phyloP scores from a whole-genome alignment of 2,113 vertebrate genomes.

The Oxyura jamaicensis region DNA sequence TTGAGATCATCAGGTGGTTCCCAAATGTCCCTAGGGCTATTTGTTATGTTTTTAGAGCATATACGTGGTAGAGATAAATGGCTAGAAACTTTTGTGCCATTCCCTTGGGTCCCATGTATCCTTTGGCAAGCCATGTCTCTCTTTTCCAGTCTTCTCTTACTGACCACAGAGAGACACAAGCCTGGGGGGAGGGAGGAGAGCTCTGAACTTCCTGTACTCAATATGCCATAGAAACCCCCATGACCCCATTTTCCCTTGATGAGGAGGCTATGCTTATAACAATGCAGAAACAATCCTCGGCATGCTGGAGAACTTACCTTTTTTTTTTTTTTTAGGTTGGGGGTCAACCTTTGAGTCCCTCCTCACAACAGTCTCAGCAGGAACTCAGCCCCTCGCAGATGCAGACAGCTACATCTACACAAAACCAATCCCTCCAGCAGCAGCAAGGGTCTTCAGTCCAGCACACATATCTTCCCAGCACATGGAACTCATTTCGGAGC shows the following conservation, averaged over 20 bases:
- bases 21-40: background rate
- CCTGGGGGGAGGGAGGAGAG: background rate
- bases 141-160: background rate
- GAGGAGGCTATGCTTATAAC: background rate
- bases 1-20: background rate
- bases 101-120: background rate
- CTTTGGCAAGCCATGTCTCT: background rate
- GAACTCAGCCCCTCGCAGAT: conserved; percentile 90
- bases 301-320: background rate
- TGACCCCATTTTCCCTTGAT: background rate
- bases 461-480: conserved; percentile 90
- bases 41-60: background rate
- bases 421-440: conserved; percentile 84
- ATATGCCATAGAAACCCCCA: rapidly evolving
- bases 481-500: conserved; percentile 92
- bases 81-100: background rate
- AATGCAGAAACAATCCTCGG: background rate
- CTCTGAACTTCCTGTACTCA: background rate
- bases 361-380: conserved; percentile 86
- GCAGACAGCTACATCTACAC: conserved; percentile 77
- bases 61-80: background rate
- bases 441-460: conserved; percentile 84
- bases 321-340: conserved; percentile 74
- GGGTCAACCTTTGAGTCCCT: conserved; percentile 89
- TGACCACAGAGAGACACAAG: background rate